Evolutionary conservation across 2,797 vertebrate genomes (phyloP).

Genomic region (Anguilla megastoma): DNA sequence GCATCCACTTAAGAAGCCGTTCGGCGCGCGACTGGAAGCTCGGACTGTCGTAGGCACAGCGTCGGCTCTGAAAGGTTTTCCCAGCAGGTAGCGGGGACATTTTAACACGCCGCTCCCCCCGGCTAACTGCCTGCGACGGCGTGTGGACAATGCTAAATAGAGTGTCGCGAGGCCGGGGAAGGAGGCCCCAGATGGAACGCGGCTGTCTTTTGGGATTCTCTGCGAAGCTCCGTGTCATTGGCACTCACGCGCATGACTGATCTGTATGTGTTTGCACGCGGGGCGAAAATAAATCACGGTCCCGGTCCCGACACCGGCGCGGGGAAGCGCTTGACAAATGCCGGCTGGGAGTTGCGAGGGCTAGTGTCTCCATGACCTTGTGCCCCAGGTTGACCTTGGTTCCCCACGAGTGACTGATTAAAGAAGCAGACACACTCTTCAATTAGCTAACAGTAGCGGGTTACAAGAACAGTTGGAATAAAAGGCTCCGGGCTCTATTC

Average conservation of each 20-base stretch:
- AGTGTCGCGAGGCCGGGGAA: not conserved
- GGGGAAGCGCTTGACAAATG: not conserved
- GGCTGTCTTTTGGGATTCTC: not conserved
- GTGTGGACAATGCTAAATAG: conserved; percentile 26
- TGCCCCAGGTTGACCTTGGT: not conserved
- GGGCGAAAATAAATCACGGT: not conserved
- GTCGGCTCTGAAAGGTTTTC: conserved; percentile 28
- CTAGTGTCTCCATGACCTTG: not conserved
- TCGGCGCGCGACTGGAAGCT: conserved; percentile 49
- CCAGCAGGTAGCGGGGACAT: conserved; percentile 1
- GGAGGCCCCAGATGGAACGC: not conserved
- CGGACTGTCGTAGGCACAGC: conserved; percentile 27
- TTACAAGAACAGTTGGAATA: not conserved
- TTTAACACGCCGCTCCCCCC: not conserved
- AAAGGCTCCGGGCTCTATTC: not conserved
- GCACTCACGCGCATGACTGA: not conserved
- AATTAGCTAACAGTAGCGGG: not conserved
- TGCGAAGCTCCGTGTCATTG: not conserved
- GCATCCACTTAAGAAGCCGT: conserved; percentile 55
- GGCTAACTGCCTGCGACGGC: conserved; percentile 7
- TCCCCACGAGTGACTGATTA: not conserved
- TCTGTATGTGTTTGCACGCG: not conserved
- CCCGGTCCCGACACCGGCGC: not conserved
- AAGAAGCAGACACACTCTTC: not conserved
- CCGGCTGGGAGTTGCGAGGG: not conserved